Evolutionary conservation across 35 echinoderm and acorn worm genomes (phyloP).

Genomic region (Chiridota heheva): DNA sequence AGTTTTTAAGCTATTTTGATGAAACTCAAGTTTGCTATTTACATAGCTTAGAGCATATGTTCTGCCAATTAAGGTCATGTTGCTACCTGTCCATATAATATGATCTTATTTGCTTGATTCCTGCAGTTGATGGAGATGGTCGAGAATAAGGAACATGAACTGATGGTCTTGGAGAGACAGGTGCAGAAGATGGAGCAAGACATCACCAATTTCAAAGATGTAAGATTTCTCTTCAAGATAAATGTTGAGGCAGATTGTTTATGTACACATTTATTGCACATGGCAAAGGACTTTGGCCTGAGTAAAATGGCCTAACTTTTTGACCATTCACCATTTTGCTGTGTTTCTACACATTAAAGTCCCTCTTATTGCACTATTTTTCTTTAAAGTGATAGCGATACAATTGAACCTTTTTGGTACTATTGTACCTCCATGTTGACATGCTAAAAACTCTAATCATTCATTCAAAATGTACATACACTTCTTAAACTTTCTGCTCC

Average conservation of each 20-base stretch:
- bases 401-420: background rate
- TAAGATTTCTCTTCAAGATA: conserved; percentile 12
- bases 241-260: background rate
- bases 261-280: too few relatives aligned
- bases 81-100: background rate
- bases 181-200: conserved; percentile 67
- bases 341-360: background rate
- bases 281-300: background rate
- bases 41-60: background rate
- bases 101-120: background rate
- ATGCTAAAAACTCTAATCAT: too few relatives aligned
- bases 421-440: too few relatives aligned
- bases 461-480: too few relatives aligned
- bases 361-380: background rate
- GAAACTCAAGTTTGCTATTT: background rate
- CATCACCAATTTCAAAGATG: conserved; percentile 72
- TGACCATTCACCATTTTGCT: background rate
- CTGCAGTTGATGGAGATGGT: conserved; percentile 88
- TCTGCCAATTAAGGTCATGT: too few relatives aligned
- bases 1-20: too few relatives aligned
- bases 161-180: conserved; percentile 46
- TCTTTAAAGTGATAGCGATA: background rate
- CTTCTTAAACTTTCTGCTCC: too few relatives aligned
- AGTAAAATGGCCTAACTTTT: background rate
- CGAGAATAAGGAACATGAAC: conserved; percentile 64